Conservation (phyloP, 2,113 vertebrate species). For the Anser cygnoides region DNA sequence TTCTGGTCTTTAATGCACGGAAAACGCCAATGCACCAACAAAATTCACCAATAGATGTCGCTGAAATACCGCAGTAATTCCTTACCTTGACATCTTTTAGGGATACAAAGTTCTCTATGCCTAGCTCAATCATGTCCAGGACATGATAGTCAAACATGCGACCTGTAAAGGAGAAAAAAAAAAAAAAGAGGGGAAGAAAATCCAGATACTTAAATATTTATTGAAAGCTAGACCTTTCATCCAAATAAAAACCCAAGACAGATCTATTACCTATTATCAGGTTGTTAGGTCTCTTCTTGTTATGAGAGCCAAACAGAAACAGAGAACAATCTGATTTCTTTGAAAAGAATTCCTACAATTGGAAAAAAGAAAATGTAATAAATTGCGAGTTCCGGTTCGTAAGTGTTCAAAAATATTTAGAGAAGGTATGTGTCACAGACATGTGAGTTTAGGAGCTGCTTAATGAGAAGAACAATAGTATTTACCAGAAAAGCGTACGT, state of each 20-base stretch:
- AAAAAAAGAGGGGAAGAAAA: not conserved
- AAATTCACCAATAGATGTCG: conserved; percentile 43
- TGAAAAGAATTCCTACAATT: conserved; percentile 93
- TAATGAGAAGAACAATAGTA: not conserved
- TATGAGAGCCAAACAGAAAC: conserved; percentile 97
- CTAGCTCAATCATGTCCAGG: conserved; percentile 96
- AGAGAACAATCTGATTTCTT: conserved; percentile 95
- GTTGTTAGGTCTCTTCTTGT: conserved; percentile 97
- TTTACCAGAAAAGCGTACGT: not conserved
- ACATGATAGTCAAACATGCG: conserved; percentile 96
- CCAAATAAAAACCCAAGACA: not conserved
- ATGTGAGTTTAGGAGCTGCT: not conserved
- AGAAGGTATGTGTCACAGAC: not conserved
- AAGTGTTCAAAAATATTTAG: not conserved
- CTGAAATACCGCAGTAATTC: not conserved
- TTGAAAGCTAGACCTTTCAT: not conserved
- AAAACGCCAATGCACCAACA: not conserved
- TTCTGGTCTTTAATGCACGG: not conserved
- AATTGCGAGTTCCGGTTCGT: not conserved
- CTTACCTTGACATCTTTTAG: conserved; percentile 92
- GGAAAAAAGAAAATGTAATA: not conserved
- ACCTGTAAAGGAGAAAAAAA: conserved; percentile 74
- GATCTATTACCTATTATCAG: conserved; percentile 85
- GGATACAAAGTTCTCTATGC: conserved; percentile 89
- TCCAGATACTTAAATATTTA: not conserved